Evolutionary conservation across 2,888 invertebrate genomes (phyloP).

Genomic region (Callyntrura sp.): DNA sequence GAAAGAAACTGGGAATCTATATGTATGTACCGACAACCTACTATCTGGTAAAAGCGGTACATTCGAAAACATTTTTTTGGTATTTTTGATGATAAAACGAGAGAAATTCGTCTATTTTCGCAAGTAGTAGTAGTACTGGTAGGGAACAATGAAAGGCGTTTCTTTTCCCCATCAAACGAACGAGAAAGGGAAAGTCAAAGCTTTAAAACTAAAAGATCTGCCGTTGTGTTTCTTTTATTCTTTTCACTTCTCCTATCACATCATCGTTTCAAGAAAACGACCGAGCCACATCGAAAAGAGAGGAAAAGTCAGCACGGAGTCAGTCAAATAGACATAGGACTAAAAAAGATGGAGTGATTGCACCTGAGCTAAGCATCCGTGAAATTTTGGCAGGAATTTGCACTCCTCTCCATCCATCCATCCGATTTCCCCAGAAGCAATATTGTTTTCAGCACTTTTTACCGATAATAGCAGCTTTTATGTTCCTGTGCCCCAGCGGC

Average conservation of each 20-base stretch:
- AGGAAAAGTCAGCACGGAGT: slow-evolving; percentile 59
- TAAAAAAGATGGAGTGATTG: slow-evolving; percentile 76
- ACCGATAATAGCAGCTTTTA: slow-evolving; percentile 29
- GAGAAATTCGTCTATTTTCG: slow-evolving; percentile 51
- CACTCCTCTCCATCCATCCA: slow-evolving; percentile 67
- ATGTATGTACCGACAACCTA: not conserved
- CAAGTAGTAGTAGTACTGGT: too few species aligned
- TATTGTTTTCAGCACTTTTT: slow-evolving; percentile 65
- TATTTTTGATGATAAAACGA: slow-evolving; percentile 68
- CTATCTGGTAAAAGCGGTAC: slow-evolving; percentile 25
- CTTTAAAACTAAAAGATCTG: slow-evolving; percentile 61
- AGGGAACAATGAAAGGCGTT: slow-evolving; percentile 74
- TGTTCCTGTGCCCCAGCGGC: not conserved
- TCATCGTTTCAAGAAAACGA: slow-evolving; percentile 59
- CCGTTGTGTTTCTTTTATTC: slow-evolving; percentile 34
- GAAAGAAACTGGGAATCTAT: not conserved
- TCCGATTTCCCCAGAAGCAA: slow-evolving; percentile 50
- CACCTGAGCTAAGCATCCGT: slow-evolving; percentile 79
- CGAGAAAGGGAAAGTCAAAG: slow-evolving; percentile 64
- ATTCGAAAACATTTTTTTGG: slow-evolving; percentile 67
- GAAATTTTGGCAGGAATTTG: slow-evolving; percentile 79
- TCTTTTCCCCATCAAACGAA: slow-evolving; percentile 65
- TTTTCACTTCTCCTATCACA: slow-evolving; percentile 34
- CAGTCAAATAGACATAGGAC: slow-evolving; percentile 70
- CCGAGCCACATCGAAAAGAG: not conserved